Evolutionary conservation across 1,140 invertebrate species (phyloP).

Genomic region (Sweltsa coloradensis): DNA sequence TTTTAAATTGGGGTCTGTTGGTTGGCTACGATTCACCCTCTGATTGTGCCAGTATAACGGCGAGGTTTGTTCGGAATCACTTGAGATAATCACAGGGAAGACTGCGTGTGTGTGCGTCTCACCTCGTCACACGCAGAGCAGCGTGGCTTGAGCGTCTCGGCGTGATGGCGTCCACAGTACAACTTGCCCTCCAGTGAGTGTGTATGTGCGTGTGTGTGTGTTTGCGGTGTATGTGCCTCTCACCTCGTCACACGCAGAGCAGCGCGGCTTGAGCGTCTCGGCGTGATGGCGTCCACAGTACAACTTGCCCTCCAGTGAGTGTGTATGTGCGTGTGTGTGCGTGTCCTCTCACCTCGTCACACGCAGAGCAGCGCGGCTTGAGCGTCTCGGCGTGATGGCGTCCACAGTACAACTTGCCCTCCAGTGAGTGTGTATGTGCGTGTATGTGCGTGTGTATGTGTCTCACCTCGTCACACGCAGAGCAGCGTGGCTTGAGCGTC

Average conservation of each 20-base stretch:
- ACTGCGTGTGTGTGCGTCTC: too few species aligned
- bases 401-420: slow-evolving; percentile 82
- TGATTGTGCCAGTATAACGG: too few species aligned
- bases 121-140: slow-evolving; percentile 97
- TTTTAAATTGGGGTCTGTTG: too few species aligned
- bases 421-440: too few species aligned
- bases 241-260: slow-evolving; percentile 95
- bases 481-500: slow-evolving; percentile 88
- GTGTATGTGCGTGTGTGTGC: too few species aligned
- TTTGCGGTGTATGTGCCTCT: too few species aligned
- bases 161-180: slow-evolving; percentile 93
- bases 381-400: slow-evolving; percentile 92
- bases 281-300: slow-evolving; percentile 96
- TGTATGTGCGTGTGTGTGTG: too few species aligned
- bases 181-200: slow-evolving; percentile 73
- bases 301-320: slow-evolving; percentile 69
- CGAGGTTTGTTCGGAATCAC: too few species aligned
- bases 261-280: slow-evolving; percentile 89
- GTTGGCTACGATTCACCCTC: too few species aligned
- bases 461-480: slow-evolving; percentile 91
- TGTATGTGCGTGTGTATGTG: too few species aligned
- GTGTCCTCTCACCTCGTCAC: slow-evolving; percentile 90
- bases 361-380: slow-evolving; percentile 91
- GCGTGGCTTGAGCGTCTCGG: slow-evolving; percentile 88
- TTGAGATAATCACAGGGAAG: too few species aligned